phyloP scores from a whole-genome alignment of 2,113 vertebrate genomes.

The Willisornis vidua region DNA sequence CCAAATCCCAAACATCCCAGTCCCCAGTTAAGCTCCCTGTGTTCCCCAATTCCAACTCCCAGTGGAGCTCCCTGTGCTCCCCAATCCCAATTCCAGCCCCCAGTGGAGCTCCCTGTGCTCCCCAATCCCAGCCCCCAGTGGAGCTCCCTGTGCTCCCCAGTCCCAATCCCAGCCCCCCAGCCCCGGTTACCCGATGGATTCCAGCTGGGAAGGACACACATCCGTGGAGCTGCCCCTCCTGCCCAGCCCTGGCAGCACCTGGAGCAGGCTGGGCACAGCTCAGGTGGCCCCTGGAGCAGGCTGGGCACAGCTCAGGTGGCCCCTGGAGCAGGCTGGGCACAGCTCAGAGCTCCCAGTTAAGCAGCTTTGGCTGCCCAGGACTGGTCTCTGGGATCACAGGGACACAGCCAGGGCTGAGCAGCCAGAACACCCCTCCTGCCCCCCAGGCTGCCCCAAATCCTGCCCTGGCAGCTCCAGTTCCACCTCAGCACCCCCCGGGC shows the following conservation, averaged over 20 bases:
- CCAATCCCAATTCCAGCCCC: too few species aligned
- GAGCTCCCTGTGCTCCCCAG: too few species aligned
- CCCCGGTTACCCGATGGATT: not conserved
- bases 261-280: not conserved
- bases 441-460: not conserved
- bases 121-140: too few species aligned
- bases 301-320: not conserved
- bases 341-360: not conserved
- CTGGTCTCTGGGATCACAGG: not conserved
- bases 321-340: not conserved
- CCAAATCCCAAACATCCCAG: not conserved
- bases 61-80: too few species aligned
- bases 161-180: not conserved
- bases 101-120: too few species aligned
- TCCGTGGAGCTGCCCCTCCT: not conserved
- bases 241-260: not conserved
- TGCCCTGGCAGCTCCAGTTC: accelerated
- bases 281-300: not conserved
- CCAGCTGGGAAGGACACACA: not conserved
- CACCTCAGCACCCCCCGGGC: not conserved
- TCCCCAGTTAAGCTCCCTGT: too few species aligned
- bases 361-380: not conserved
- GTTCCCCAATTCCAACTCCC: too few species aligned
- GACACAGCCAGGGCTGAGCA: accelerated
- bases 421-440: accelerated